Conservation (phyloP, 2,113 vertebrate species). For the Lophotis ruficrista region DNA sequence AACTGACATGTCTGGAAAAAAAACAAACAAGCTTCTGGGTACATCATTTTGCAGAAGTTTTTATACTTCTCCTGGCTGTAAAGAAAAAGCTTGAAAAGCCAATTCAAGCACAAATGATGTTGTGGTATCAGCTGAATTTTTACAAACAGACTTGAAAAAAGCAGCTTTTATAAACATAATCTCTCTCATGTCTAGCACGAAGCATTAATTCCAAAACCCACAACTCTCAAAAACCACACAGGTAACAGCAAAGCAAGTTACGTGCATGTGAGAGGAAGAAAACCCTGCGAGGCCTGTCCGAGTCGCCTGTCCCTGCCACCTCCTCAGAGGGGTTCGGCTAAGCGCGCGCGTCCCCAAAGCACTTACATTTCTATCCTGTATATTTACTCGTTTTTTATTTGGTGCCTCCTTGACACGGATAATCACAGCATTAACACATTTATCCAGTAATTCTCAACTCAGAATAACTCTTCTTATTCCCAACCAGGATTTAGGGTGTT, state of each 20-base stretch:
- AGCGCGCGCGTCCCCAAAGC: not conserved
- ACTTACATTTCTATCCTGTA: rapidly evolving
- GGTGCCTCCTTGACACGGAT: not conserved
- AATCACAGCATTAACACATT: not conserved
- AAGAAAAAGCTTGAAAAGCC: not conserved
- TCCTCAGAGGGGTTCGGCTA: rapidly evolving
- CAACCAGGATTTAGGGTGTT: not conserved
- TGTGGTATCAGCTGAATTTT: not conserved
- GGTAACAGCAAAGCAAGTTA: not conserved
- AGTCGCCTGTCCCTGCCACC: not conserved
- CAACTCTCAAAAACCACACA: not conserved
- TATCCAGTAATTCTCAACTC: not conserved
- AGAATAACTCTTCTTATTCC: not conserved
- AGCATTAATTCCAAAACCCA: not conserved
- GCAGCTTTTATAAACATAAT: not conserved
- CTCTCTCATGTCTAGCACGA: not conserved
- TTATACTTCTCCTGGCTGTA: not conserved
- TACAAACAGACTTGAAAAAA: not conserved
- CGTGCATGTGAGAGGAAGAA: not conserved
- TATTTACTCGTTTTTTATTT: not conserved
- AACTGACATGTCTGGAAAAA: not conserved
- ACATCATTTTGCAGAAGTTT: not conserved
- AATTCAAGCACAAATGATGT: not conserved
- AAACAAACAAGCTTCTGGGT: not conserved
- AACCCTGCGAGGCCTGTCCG: not conserved